Evolutionary conservation across 2,113 vertebrate species (phyloP).

Genomic region (Tapirus terrestris): DNA sequence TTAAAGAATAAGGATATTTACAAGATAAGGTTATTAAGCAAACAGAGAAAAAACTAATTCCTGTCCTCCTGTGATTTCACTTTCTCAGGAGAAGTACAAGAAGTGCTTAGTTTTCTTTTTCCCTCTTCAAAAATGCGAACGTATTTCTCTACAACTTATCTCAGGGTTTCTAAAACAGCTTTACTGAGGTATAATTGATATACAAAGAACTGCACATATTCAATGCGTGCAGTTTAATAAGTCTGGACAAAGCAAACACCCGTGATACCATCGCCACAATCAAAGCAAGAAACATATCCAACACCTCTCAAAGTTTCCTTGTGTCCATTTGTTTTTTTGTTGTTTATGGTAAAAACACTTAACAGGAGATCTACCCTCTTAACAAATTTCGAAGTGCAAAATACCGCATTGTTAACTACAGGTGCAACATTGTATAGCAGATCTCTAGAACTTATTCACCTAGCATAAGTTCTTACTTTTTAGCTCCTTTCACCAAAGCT

Average conservation of each 20-base stretch:
- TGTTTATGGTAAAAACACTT: not conserved
- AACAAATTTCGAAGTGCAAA: not conserved
- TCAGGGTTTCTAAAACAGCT: not conserved
- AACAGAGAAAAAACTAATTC: not conserved
- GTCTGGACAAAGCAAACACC: not conserved
- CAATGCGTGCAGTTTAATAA: not conserved
- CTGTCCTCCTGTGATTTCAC: not conserved
- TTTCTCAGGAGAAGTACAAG: not conserved
- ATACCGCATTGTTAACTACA: not conserved
- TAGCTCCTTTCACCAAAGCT: constrained; percentile 96
- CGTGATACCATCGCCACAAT: not conserved
- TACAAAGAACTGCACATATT: not conserved
- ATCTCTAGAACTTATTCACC: not conserved
- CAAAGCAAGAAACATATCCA: not conserved
- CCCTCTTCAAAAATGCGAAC: not conserved
- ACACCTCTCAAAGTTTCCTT: not conserved
- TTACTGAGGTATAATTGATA: not conserved
- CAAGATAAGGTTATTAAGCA: not conserved
- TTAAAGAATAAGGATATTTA: not conserved
- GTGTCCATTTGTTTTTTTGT: not conserved
- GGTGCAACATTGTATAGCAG: fast-evolving
- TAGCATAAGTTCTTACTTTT: constrained; percentile 89
- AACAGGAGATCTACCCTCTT: not conserved
- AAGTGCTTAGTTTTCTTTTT: constrained; percentile 85
- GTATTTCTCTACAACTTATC: not conserved